Base-by-base conservation (phyloP, 1,140 invertebrate species). In the Helicoverpa armigera region DNA sequence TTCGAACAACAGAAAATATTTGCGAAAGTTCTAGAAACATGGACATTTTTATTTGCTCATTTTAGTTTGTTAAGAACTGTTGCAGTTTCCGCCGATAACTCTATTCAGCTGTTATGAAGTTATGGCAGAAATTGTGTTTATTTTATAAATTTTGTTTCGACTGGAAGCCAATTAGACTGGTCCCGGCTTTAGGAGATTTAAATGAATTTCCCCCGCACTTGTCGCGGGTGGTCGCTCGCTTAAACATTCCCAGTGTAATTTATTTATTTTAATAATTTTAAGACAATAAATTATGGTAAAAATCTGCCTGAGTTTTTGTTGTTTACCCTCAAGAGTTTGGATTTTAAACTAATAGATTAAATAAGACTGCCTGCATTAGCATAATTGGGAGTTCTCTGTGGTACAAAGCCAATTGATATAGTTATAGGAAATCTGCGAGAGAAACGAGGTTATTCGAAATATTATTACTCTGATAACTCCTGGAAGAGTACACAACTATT, bases 231-330 rank as follows among this genome's bases (percentile, higher is more conserved):
- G 60, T 48, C 53, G 31, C 76, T 60, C 58, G 76, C 54, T 69
- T 69, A 70, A 79, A 29, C 65, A 70, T 35, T 50, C 54, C 14
- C 70, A 79, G 69, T 35, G 81, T 84, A 82, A 79, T 82, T 87
- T 87, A 87, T 88, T 88, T 87, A 88, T 88, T 86, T 80, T 80
- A 63, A 81, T 82, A 69, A 69, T 70, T 70, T 81, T 81, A 87
- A 83, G 80, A 63, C 81, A 88, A 85, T 88, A 87, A 88, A 88
- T 69, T 79, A 76, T 84, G 72, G 54, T 72, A 78, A 63, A 84
- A 76, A 67, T 51, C 51, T 60, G 74, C 54, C 58, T 65, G 18
- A 13, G 48, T 51, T 83, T 88, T 86, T 84, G 72, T 63, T 70
- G 53, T 58, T 56, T 60, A 4, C 43, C 18, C 58, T 23, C 11